A percentile compares a stretch with the other conserved stretches of the same genome.
Conservation (phyloP, 2,797 vertebrate species). For the Microctenopoma lineatum region DNA sequence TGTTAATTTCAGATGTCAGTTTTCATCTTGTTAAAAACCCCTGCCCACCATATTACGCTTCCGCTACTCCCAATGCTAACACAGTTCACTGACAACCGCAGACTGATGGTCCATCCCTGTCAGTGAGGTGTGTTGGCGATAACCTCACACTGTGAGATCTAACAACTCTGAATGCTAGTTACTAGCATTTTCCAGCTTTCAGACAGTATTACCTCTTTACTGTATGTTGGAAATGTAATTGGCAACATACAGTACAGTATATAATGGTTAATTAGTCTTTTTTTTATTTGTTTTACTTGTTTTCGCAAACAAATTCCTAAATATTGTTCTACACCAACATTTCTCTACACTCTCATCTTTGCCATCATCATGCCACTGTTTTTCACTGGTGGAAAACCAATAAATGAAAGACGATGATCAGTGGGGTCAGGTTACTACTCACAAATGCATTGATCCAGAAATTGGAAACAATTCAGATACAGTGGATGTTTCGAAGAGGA, state of each 20-base stretch:
- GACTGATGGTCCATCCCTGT: constrained; percentile 44
- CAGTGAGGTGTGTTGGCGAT: constrained; percentile 8
- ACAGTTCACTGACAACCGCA: constrained; percentile 29
- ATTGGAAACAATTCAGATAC: constrained; percentile 10
- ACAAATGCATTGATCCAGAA: constrained; percentile 64
- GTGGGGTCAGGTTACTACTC: constrained; percentile 70
- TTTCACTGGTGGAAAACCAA: constrained; percentile 43
- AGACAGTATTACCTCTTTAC: background rate
- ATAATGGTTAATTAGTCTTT: too few relatives aligned
- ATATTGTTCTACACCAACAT: background rate
- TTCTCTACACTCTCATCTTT: background rate
- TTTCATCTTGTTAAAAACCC: constrained; percentile 64
- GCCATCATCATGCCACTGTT: background rate
- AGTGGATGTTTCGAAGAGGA: constrained; percentile 4
- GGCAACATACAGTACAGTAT: too few relatives aligned
- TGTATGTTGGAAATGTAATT: background rate
- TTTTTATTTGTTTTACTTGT: background rate
- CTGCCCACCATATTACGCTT: constrained; percentile 34
- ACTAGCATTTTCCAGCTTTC: constrained; percentile 18
- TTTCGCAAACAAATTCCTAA: background rate
- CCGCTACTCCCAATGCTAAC: constrained; percentile 36
- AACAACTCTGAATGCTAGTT: constrained; percentile 41
- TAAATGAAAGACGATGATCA: constrained; percentile 53
- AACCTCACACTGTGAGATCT: constrained; percentile 43
- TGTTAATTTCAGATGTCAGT: constrained; percentile 71